A percentile compares a stretch with the other conserved stretches of the same genome.
These are phyloP conservation scores for Sylvilagus floridanus DNA, from an alignment of 2,797 vertebrate genomes.

Conservation along the genomic window DNA sequence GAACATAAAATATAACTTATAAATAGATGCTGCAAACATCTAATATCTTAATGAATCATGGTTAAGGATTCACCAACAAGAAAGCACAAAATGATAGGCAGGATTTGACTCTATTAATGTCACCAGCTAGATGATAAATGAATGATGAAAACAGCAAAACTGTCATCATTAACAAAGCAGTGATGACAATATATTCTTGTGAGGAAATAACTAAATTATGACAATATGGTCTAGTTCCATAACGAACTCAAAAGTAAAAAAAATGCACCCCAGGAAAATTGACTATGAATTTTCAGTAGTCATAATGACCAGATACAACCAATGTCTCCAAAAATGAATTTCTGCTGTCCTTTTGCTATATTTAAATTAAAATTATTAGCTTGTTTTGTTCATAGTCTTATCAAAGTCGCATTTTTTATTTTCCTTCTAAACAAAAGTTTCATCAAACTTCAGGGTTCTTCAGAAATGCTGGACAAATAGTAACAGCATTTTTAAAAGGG, in stretches of 20 bases:
- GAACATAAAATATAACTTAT: slow-evolving; percentile 7
- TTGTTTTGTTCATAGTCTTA: not conserved
- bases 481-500: not conserved
- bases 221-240: not conserved
- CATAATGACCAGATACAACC: not conserved
- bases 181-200: not conserved
- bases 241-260: not conserved
- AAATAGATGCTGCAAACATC: not conserved
- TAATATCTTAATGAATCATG: slow-evolving; percentile 7
- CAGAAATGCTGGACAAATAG: not conserved
- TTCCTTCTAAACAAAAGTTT: slow-evolving; percentile 32
- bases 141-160: slow-evolving; percentile 39
- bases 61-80: not conserved
- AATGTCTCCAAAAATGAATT: not conserved
- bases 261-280: not conserved
- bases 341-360: not conserved
- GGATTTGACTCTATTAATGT: not conserved
- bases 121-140: not conserved
- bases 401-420: slow-evolving; percentile 32
- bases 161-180: not conserved
- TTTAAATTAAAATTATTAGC: slow-evolving; percentile 45
- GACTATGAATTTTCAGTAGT: not conserved
- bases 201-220: slow-evolving; percentile 32
- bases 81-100: slow-evolving; percentile 46
- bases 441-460: slow-evolving; percentile 1